These are phyloP conservation scores for Epirrhoe alternata DNA, from an alignment of 2,888 invertebrate genomes.

Conservation along the genomic window DNA sequence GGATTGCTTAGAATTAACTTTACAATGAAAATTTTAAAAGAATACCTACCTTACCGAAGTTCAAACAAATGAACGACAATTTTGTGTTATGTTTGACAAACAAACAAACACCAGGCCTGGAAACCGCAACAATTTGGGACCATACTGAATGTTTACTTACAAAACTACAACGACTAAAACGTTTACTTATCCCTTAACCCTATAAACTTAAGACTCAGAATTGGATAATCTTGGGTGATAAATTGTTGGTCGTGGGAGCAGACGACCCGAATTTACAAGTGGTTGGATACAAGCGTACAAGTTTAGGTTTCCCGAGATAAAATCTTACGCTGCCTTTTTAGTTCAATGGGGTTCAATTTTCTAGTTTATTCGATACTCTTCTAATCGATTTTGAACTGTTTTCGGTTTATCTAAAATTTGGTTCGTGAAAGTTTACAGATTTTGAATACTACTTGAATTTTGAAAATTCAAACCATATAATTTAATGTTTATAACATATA, in stretches of 20 bases:
- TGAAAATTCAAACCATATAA: no score
- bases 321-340: slow-evolving; percentile 56
- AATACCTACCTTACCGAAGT: slow-evolving; percentile 43
- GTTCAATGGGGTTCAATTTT: slow-evolving; percentile 37
- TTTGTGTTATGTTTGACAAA: slow-evolving; percentile 62
- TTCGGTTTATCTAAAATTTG: neutral
- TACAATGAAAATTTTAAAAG: slow-evolving; percentile 35
- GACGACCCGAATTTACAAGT: slow-evolving; percentile 66
- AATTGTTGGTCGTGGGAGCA: slow-evolving; percentile 44
- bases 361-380: slow-evolving; percentile 38
- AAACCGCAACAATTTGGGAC: slow-evolving; percentile 71
- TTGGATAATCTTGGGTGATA: slow-evolving; percentile 13
- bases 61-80: slow-evolving; percentile 69
- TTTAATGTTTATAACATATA: no score
- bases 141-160: slow-evolving; percentile 68
- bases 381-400: neutral
- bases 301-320: slow-evolving; percentile 57
- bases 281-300: slow-evolving; percentile 53
- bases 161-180: slow-evolving; percentile 53
- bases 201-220: slow-evolving; percentile 13
- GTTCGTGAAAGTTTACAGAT: no score
- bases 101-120: slow-evolving; percentile 58
- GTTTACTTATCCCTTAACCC: slow-evolving; percentile 17
- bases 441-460: no score
- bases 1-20: neutral